A percentile compares a stretch with the other conserved stretches of the same genome.
Conservation (phyloP, 2,888 invertebrate genomes). For the Tubulanus polymorphus region DNA sequence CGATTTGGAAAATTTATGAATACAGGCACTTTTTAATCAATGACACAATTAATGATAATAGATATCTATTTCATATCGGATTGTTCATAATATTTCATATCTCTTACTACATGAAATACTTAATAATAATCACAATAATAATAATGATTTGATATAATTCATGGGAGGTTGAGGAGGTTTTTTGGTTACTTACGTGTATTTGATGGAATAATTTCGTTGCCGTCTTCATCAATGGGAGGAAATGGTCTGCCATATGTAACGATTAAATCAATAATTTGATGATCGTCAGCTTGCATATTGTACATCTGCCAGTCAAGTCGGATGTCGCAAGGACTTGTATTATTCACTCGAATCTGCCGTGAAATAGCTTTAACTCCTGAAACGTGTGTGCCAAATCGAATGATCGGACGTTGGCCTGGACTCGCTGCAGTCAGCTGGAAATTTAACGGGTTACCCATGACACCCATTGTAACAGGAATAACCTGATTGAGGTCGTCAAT, state of each 20-base stretch:
- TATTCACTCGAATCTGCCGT: constrained; percentile 44
- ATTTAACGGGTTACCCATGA: constrained; percentile 44
- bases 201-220: constrained; percentile 32
- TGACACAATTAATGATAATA: too few species aligned
- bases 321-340: constrained; percentile 45
- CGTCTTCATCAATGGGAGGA: constrained; percentile 35
- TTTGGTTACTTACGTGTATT: too few species aligned
- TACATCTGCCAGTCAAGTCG: constrained; percentile 47
- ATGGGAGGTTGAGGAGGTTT: too few species aligned
- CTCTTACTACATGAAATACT: too few species aligned
- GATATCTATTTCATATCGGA: too few species aligned
- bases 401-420: constrained; percentile 32
- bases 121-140: too few species aligned
- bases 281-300: constrained; percentile 26
- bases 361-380: constrained; percentile 35
- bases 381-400: constrained; percentile 45
- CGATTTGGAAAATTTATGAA: too few species aligned
- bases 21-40: too few species aligned
- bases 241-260: constrained; percentile 39
- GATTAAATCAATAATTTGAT: constrained; percentile 42
- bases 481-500: constrained; percentile 27
- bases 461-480: constrained; percentile 37
- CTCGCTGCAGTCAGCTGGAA: constrained; percentile 49
- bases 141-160: too few species aligned
- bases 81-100: too few species aligned